Evolutionary conservation across 1,140 invertebrate species (phyloP), one percentile per base, ranked within the genome.

Genomic region (Apolygus lucorum): DNA sequence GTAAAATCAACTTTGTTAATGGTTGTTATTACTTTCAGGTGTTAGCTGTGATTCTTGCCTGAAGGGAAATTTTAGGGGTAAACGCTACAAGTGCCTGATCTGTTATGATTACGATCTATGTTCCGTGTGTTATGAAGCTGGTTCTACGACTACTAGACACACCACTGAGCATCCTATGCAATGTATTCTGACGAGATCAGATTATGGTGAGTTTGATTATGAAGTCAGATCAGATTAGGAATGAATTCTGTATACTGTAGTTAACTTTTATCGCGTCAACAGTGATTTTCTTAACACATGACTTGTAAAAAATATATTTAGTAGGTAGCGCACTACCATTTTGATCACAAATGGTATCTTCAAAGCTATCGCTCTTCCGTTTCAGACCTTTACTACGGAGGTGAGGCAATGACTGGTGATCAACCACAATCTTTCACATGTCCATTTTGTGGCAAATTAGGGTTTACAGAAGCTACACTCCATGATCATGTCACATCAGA

Each of bases 101-200:
- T 99, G 96, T 82, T 98, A 95, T 81, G 96, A 99, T 84, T 99
- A 98, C 85, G 96, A 99, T 84, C 86, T 98, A 75, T 99, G 96
- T 85, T 91, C 93, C 76, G 88, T 87, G 76, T 99, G 96, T 81
- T 98, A 95, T 82, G 95, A 98, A 79, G 88, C 89, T 77, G 93
- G 95, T 76, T 93, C 92, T 63, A 94, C 91, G 68, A 95, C 92
- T 74, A 92, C 93, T 68, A 86, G 93, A 74, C 96, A 98, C 81
- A 90, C 91, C 72, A 89, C 91, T 75, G 93, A 97, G 81, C 96
- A 98, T 84, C 92, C 96, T 70, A 95, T 99, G 90, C 96, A 99
- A 84, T 98, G 95, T 80, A 98, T 99, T 76, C 86, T 99, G 74
- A 97, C 95, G 75, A 87, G 95, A 84, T 88, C 91, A 82, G 95